Evolutionary conservation across 2,888 invertebrate species (phyloP), one percentile per base, ranked within the genome.

Genomic region (Ypsolopha scabrella): DNA sequence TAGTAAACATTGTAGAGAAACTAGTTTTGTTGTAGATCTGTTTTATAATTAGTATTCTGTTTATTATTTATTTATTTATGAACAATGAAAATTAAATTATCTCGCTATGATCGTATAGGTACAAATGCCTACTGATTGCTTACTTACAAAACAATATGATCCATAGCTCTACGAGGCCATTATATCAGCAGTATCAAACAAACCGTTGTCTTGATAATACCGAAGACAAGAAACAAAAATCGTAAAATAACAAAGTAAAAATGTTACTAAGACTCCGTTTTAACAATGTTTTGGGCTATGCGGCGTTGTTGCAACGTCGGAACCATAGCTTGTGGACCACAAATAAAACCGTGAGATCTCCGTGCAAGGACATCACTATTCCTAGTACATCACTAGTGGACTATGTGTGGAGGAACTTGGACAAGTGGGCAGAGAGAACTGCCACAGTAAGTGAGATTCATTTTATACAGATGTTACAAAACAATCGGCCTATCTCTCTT

Each of bases 341-440:
- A 49, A 64, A 68, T 0, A 68, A 60, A 9, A 57, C 70, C 0
- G 65, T 71, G 0, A 61, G 53, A 4, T 93, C 79, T 1, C 85
- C 85, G 0, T 87, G 64, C 52, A 75, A 79, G 8, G 74, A 87
- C 41, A 63, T 89, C 1, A 61, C 69, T 1, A 65, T 88, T 50
- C 88, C 88, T 0, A 80, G 88, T 54, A 55, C 78, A 10, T 80
- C 88, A 0, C 54, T 91, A 44, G 77, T 88, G 51, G 88, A 91
- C 57, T 88, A 83, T 57, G 65, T 91, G 9, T 92, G 90, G 88
- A 65, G 64, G 9, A 72, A 88, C 62, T 61, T 90, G 37, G 86
- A 88, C 34, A 88, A 83, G 63, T 92, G 90, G 90, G 78, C 88
- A 10, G 80, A 88, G 36, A 87, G 87, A 64, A 86, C 82, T 4